Evolutionary conservation across 2,797 vertebrate genomes (phyloP), one percentile per base, ranked within the genome.

Genomic region (Coregonus sp.): DNA sequence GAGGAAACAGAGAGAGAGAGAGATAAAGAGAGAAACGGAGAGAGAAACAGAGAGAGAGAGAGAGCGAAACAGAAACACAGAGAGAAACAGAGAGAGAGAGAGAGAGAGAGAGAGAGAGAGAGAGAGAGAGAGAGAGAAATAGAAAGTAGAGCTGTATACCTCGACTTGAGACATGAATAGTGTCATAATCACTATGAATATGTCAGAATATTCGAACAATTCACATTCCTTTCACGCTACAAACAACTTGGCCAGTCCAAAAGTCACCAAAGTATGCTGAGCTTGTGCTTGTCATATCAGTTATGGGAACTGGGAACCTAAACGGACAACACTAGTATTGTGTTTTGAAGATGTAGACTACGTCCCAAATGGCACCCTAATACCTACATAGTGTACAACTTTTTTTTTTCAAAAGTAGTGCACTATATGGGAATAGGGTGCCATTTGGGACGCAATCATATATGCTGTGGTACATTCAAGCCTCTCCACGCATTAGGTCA

Each of bases 121-220:
- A 75, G 37, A 69, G 65, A 70, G 20, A 72, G 52, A 76, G 66
- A 40, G 25, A 25, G 25, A 25, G 25, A 25, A 25, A 25, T 25
- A 25, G 25, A 25, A 25, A 25, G 72, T 66, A 33, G 66, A 66
- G 71, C 18, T 5, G 72, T 18, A 67, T 66, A 37, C 66, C 11
- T 71, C 29, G 66, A 68, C 37, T 61, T 71, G 83, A 68, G 70
- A 78, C 78, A 72, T 77, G 67, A 66, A 79, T 70, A 47, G 52
- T 40, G 59, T 33, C 75, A 52, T 71, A 69, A 65, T 75, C 80
- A 67, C 18, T n/a, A 61, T 54, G 73, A 14, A 11, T 77, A 70
- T 54, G 75, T 67, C 18, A 29, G 40, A 59, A n/a, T 56, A 2
- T 47, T 77, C 59, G 75, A 69, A 25, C 14, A 16, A 18, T 56